Conservation (phyloP, 2,113 vertebrate species). For the Orientallactaga bullata region DNA sequence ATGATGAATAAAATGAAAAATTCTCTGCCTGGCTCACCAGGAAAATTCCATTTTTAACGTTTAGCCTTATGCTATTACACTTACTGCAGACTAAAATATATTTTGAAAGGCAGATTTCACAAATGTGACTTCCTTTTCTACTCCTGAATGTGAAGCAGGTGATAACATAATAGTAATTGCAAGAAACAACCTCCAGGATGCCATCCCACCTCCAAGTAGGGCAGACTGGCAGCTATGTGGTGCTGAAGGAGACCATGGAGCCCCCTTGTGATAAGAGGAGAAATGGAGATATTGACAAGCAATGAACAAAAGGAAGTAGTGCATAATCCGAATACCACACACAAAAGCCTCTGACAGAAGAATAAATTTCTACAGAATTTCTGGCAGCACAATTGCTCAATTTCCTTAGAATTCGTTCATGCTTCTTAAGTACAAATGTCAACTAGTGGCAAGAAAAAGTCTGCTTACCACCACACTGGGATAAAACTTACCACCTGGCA, state of each 20-base stretch:
- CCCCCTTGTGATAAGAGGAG: neutral
- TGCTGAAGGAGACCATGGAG: fast-evolving
- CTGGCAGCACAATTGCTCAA: slow-evolving; percentile 11
- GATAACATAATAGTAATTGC: fast-evolving
- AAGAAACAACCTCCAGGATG: fast-evolving
- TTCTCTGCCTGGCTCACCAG: slow-evolving; percentile 6
- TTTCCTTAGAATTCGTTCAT: slow-evolving; percentile 3
- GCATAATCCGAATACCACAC: neutral
- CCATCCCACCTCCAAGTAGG: neutral
- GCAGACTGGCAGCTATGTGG: fast-evolving
- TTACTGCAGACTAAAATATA: neutral
- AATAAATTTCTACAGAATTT: neutral
- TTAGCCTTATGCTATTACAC: slow-evolving; percentile 2
- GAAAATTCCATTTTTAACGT: slow-evolving; percentile 42
- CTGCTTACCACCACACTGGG: neutral
- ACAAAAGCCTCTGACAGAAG: neutral
- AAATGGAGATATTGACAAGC: neutral
- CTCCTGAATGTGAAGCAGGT: neutral
- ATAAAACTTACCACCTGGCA: neutral
- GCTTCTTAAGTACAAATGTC: neutral
- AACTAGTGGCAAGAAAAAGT: neutral
- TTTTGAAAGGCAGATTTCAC: neutral
- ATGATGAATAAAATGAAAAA: slow-evolving; percentile 47
- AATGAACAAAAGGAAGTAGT: neutral
- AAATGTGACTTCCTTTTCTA: neutral